These are phyloP conservation scores for Xiphorhynchus erythropygius DNA, from an alignment of 2,797 vertebrate genomes.

Conservation along the genomic window DNA sequence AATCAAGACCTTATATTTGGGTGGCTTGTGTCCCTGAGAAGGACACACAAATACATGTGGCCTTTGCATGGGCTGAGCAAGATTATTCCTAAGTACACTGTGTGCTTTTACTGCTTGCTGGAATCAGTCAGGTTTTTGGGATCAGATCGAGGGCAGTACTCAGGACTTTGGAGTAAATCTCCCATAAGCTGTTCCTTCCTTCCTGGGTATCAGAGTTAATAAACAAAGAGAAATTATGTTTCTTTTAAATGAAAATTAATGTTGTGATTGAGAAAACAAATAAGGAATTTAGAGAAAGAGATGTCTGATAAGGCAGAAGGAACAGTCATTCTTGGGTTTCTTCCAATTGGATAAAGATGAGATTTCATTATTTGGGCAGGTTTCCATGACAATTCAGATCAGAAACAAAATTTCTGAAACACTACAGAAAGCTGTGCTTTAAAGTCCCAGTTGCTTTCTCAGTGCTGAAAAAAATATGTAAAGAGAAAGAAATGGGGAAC, in stretches of 20 bases:
- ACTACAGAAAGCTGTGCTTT: neutral
- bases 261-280: neutral
- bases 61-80: fast-evolving
- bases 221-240: neutral
- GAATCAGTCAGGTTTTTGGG: neutral
- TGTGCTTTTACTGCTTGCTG: neutral
- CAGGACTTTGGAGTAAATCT: neutral
- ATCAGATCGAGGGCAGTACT: neutral
- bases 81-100: neutral
- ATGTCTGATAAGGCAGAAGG: neutral
- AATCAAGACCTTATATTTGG: neutral
- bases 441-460: neutral
- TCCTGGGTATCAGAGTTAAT: neutral
- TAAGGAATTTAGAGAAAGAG: neutral
- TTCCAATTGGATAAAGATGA: neutral
- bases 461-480: neutral
- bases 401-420: slow-evolving; percentile 9
- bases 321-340: neutral
- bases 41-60: neutral
- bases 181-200: neutral
- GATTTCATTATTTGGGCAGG: neutral
- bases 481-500: neutral
- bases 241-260: neutral
- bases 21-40: neutral
- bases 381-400: neutral